Evolutionary conservation across 2,113 vertebrate species (phyloP), one percentile per base, ranked within the genome.

Genomic region (Semnopithecus entellus): DNA sequence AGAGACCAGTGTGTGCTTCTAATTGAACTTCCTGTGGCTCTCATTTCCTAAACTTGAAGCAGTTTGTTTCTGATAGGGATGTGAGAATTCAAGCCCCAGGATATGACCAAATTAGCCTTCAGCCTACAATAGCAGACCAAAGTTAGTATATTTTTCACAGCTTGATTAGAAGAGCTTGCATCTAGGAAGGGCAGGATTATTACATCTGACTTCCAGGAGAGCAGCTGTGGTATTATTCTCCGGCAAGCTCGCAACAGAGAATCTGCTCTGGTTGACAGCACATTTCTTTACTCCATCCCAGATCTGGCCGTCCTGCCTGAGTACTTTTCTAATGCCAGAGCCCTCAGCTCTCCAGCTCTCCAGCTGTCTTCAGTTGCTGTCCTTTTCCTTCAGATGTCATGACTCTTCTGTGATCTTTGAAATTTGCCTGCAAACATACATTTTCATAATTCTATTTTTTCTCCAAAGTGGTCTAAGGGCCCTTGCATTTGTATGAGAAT

Each of bases 361-460:
- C 38, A 88, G 17, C 38, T 43, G 52, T 81, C 38, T 30, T 68
- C 23, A 85, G 8, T 32, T 43, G 40, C 30, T 38, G 12, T 64
- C 48, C 9, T 85, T 70, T 94, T 55, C 30, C 22, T 87, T 89
- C 43, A 93, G 23, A 61, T 86, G 18, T 40, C 22, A 20, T 35
- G 43, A 50, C 38, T 92, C 35, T 55, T 45, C 22, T 88, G 17
- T 76, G 68, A 83, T 88, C 40, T 78, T 80, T 92, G n/a, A 94
- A 95, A 76, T 81, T 76, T 95, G 40, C 38, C 35, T 87, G 38
- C 35, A 83, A 72, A 93, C 2, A 75, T 90, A 40, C 5, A 82
- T 93, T 95, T 97, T 91, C 73, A 90, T 92, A 68, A 85, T 95
- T 94, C 45, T n/a, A 16, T 61, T 91, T 89, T 35, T 22, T 35